Base-by-base conservation (phyloP, 2,797 vertebrate genomes). In the Clarias pachynema region DNA sequence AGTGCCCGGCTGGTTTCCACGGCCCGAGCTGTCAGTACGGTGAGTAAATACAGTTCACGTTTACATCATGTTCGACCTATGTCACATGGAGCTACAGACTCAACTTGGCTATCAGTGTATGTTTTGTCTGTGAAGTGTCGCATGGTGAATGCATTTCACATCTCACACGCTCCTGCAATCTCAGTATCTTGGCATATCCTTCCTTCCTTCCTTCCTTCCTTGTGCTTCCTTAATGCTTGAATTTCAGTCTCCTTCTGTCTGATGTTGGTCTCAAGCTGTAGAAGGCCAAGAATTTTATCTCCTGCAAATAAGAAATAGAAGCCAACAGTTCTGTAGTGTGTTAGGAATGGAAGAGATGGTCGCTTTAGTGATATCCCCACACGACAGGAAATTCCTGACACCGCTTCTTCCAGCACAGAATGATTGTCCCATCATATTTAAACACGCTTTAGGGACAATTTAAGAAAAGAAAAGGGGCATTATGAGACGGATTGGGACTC, bases 21-120 rank as follows among this genome's bases (percentile, higher is more conserved):
- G 96, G 97, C 0, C 93, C 97, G 82, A 96, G 93, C 92, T 98
- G 97, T 86, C 96, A 97, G 92, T 95, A 96, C 0, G 95, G 97
- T 97, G 90, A 96, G 96, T 93, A 75, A 44, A 53, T 56, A 56
- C 75, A 44, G 75, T 26, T 57, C 26, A 75, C 31, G 0, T 79
- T 63, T 79, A 16, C 65, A 44, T 57, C 37, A 60, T 5, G 16
- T 18, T 29, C 10, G 7, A 8, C 22, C 12, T n/a, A 57, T 9
- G 18, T 10, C 12, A n/a, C 66, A 24, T n/a, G 22, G 70, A 37
- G 24, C 9, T 22, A 24, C 22, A 31, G n/a, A 10, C 49, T 34
- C 26, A 14, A n/a, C 70, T 73, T 26, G 22, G 59, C 56, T 74
- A 66, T 66, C 24, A 44, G 44, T 69, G 53, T 82, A 63, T 9